Evolutionary conservation across 2,888 invertebrate genomes (phyloP).

Genomic region (Dolichopus griseipennis): DNA sequence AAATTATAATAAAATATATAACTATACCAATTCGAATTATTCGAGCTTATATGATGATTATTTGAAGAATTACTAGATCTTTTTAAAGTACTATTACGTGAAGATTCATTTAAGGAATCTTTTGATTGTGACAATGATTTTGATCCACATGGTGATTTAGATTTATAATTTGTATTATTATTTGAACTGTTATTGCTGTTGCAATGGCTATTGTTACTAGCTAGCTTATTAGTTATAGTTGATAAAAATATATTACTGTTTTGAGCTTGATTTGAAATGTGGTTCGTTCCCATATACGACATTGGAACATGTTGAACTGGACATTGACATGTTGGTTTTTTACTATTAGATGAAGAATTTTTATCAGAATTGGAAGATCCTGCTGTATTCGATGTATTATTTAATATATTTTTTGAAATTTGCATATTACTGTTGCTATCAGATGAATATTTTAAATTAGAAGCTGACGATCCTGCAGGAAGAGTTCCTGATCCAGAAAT

Average conservation of each 20-base stretch:
- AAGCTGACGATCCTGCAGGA: conserved; percentile 21
- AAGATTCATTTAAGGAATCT: conserved; percentile 15
- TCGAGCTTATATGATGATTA: conserved; percentile 26
- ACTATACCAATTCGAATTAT: conserved; percentile 21
- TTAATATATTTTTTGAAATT: conserved; percentile 19
- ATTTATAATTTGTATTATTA: conserved; percentile 22
- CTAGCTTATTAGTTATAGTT: conserved; percentile 30
- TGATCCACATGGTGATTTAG: conserved; percentile 19
- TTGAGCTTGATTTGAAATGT: conserved; percentile 28
- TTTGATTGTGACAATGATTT: conserved; percentile 19
- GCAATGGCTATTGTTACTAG: conserved; percentile 28
- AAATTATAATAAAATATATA: conserved; percentile 27
- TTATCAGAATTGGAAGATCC: conserved; percentile 7
- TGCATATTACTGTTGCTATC: conserved; percentile 11
- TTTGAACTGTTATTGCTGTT: conserved; percentile 20
- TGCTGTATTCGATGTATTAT: conserved; percentile 15
- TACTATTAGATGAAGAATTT: conserved; percentile 21
- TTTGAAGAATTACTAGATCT: conserved; percentile 19
- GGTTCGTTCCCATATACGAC: conserved; percentile 43
- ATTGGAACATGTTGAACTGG: conserved; percentile 44
- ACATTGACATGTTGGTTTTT: conserved; percentile 43
- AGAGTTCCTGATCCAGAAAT: conserved; percentile 13
- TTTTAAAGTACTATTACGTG: conserved; percentile 20
- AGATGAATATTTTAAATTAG: conserved; percentile 16
- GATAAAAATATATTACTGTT: conserved; percentile 32